These are phyloP conservation scores for Emys orbicularis DNA, from an alignment of 2,797 vertebrate species.

Conservation along the genomic window DNA sequence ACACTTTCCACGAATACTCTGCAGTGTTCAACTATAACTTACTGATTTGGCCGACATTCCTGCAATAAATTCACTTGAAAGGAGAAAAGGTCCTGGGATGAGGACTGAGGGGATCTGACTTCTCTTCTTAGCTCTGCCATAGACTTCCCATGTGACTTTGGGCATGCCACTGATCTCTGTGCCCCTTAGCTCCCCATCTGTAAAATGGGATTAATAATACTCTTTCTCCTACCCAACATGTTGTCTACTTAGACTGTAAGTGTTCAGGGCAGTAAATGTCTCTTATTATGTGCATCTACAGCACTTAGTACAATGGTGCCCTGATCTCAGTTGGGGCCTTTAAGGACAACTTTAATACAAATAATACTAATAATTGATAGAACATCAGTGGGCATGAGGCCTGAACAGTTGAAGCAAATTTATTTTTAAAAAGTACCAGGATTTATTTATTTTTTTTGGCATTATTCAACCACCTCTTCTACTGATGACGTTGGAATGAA, in stretches of 20 bases:
- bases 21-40: neutral
- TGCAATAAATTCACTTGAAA: neutral
- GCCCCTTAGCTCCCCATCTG: neutral
- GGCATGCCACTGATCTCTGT: neutral
- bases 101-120: neutral
- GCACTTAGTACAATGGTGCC: neutral
- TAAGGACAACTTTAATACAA: neutral
- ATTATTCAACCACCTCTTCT: rapidly evolving
- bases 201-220: neutral
- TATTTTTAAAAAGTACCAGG: rapidly evolving
- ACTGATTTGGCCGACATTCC: neutral
- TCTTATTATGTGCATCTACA: neutral
- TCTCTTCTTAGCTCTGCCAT: neutral
- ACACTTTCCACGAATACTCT: neutral
- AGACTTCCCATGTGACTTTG: neutral
- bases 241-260: neutral
- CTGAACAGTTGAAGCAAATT: neutral
- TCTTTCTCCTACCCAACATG: neutral
- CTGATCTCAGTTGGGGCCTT: neutral
- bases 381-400: neutral
- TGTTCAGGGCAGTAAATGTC: neutral
- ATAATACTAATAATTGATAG: neutral
- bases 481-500: neutral
- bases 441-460: no score
- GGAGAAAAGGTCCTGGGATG: neutral